phyloP scores from a whole-genome alignment of 2,888 invertebrate species.

The Dermolepida albohirtum region DNA sequence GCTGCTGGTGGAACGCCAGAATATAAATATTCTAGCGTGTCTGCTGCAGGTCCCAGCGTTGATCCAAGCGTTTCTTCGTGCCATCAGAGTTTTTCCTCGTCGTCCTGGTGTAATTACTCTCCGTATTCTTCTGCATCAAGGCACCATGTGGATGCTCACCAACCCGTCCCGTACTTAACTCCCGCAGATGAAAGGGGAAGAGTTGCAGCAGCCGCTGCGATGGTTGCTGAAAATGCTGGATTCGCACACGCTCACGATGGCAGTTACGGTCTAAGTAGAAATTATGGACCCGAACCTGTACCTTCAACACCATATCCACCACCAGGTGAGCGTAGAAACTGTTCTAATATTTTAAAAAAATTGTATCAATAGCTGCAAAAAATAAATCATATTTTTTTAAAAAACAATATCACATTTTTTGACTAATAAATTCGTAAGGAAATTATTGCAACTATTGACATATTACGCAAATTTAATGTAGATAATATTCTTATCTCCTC shows the following conservation, averaged over 20 bases:
- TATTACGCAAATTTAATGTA: not conserved
- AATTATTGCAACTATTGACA: slow-evolving; percentile 4
- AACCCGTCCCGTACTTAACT: slow-evolving; percentile 75
- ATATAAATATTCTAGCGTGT: slow-evolving; percentile 70
- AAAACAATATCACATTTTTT: slow-evolving; percentile 11
- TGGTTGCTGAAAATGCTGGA: slow-evolving; percentile 71
- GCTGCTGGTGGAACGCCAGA: slow-evolving; percentile 70
- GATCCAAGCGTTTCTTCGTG: slow-evolving; percentile 71
- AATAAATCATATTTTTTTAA: not conserved
- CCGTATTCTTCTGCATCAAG: slow-evolving; percentile 72
- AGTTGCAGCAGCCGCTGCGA: slow-evolving; percentile 69
- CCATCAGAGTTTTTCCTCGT: slow-evolving; percentile 77
- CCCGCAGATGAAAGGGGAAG: slow-evolving; percentile 78
- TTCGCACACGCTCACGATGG: slow-evolving; percentile 76
- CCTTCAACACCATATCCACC: slow-evolving; percentile 83
- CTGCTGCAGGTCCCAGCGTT: slow-evolving; percentile 65
- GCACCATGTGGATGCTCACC: slow-evolving; percentile 71
- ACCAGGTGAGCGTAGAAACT: slow-evolving; percentile 70
- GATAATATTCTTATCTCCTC: not conserved
- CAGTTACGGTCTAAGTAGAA: slow-evolving; percentile 76
- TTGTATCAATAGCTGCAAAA: slow-evolving; percentile 8
- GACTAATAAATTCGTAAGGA: not conserved
- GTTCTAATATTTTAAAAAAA: not conserved
- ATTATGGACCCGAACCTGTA: slow-evolving; percentile 79
- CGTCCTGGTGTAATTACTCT: slow-evolving; percentile 81